These are phyloP conservation scores for Galerucella nymphaeae DNA, from an alignment of 2,888 invertebrate species.

Conservation along the genomic window DNA sequence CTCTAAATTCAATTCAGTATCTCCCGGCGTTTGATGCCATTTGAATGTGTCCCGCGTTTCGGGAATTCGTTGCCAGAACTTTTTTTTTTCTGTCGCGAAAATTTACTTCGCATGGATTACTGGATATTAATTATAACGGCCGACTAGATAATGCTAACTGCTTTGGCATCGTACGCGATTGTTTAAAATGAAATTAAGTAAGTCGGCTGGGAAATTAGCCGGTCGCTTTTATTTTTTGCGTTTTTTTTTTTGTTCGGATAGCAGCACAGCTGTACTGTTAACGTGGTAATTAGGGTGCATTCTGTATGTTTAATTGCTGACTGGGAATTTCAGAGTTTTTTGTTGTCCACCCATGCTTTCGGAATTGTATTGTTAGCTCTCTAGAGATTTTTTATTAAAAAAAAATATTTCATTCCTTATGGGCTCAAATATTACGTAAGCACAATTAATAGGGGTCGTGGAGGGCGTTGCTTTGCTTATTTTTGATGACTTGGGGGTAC, in stretches of 20 bases:
- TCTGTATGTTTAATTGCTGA: slow-evolving; percentile 40
- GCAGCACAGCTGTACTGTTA: slow-evolving; percentile 37
- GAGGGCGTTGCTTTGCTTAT: too few relatives aligned
- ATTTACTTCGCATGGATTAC: slow-evolving; percentile 46
- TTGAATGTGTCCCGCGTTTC: slow-evolving; percentile 59
- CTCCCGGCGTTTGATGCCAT: slow-evolving; percentile 57
- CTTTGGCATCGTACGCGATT: slow-evolving; percentile 45
- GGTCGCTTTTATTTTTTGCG: slow-evolving; percentile 33
- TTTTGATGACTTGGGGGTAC: too few relatives aligned
- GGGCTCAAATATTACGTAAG: too few relatives aligned
- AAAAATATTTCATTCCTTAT: not conserved
- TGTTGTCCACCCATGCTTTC: slow-evolving; percentile 20
- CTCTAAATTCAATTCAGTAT: slow-evolving; percentile 39
- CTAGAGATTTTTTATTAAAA: not conserved
- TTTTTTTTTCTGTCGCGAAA: slow-evolving; percentile 46
- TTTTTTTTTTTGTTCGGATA: slow-evolving; percentile 25
- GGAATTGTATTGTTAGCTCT: slow-evolving; percentile 22
- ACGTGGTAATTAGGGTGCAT: slow-evolving; percentile 41
- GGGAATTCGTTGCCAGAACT: slow-evolving; percentile 53
- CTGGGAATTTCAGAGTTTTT: slow-evolving; percentile 31
- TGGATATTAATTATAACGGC: slow-evolving; percentile 50
- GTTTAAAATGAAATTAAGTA: slow-evolving; percentile 49
- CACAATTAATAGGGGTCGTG: too few relatives aligned
- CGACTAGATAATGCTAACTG: slow-evolving; percentile 45
- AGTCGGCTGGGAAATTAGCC: slow-evolving; percentile 40